These are phyloP conservation scores for Parauchenoglanis ngamensis DNA, from an alignment of 2,797 vertebrate genomes.

Conservation along the genomic window DNA sequence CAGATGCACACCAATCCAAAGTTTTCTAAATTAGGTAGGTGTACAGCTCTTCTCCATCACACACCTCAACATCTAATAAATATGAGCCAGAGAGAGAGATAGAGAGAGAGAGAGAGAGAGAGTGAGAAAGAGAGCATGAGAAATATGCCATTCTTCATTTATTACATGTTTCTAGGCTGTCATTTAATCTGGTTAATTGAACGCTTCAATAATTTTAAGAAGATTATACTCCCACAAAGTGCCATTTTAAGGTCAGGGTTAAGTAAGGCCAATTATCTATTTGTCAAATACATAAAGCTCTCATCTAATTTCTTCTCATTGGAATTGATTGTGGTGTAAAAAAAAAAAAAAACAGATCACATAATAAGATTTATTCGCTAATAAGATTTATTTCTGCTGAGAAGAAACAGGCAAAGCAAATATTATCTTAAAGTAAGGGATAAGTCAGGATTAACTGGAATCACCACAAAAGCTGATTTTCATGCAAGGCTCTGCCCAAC, in stretches of 20 bases:
- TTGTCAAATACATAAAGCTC: conserved; percentile 80
- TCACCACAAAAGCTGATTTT: conserved; percentile 70
- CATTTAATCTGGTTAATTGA: conserved; percentile 81
- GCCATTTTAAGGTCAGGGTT: conserved; percentile 76
- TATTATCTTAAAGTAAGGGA: conserved; percentile 73
- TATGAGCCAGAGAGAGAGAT: conserved; percentile 25
- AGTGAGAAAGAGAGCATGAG: conserved; percentile 3
- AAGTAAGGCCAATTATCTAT: conserved; percentile 80
- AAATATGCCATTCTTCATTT: conserved; percentile 57
- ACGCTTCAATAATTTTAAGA: conserved; percentile 77
- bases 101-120: conserved; percentile 5
- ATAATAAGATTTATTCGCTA: conserved; percentile 71
- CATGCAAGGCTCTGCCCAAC: conserved; percentile 49
- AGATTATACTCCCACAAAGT: conserved; percentile 75
- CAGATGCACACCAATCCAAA: conserved; percentile 8
- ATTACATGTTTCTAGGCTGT: conserved; percentile 65
- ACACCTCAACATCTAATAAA: conserved; percentile 49
- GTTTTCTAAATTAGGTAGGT: conserved; percentile 1
- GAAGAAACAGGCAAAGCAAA: conserved; percentile 70
- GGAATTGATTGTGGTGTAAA: conserved; percentile 84
- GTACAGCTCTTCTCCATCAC: conserved; percentile 43
- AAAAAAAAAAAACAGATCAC: conserved; percentile 63
- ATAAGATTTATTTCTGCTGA: conserved; percentile 77
- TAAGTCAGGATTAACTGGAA: conserved; percentile 71
- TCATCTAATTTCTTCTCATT: conserved; percentile 79